Evolutionary conservation across 1,140 invertebrate species (phyloP).

Genomic region (Nymphalis io): DNA sequence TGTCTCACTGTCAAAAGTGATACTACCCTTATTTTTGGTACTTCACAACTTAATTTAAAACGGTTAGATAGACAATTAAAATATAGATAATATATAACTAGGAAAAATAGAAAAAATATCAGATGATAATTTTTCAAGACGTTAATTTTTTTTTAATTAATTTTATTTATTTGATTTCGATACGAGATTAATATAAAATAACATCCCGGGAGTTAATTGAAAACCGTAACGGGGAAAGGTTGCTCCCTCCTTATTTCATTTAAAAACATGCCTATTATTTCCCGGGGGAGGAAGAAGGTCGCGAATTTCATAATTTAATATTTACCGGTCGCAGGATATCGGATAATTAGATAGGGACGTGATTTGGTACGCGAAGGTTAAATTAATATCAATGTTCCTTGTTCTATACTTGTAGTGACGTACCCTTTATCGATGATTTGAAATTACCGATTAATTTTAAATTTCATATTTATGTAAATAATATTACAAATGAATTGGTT

Average conservation of each 20-base stretch:
- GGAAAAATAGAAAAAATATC: too few relatives aligned
- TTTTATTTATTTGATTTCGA: conserved; percentile 20
- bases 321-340: conserved; percentile 65
- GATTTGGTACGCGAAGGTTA: conserved; percentile 70
- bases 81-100: too few relatives aligned
- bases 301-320: conserved; percentile 77
- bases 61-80: too few relatives aligned
- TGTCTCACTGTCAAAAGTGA: too few relatives aligned
- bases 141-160: neutral
- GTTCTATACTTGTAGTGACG: conserved; percentile 57
- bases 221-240: conserved; percentile 38
- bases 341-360: conserved; percentile 77
- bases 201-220: conserved; percentile 40
- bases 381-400: conserved; percentile 80
- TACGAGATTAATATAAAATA: conserved; percentile 38
- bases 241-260: conserved; percentile 64
- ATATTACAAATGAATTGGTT: neutral
- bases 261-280: conserved; percentile 73
- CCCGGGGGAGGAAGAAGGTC: conserved; percentile 65
- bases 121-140: neutral
- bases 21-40: too few relatives aligned
- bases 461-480: neutral
- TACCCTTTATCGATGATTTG: conserved; percentile 37
- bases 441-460: neutral
- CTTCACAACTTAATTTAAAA: too few relatives aligned